Evolutionary conservation across 2,888 invertebrate genomes (phyloP).

Genomic region (Pollenia amentaria): DNA sequence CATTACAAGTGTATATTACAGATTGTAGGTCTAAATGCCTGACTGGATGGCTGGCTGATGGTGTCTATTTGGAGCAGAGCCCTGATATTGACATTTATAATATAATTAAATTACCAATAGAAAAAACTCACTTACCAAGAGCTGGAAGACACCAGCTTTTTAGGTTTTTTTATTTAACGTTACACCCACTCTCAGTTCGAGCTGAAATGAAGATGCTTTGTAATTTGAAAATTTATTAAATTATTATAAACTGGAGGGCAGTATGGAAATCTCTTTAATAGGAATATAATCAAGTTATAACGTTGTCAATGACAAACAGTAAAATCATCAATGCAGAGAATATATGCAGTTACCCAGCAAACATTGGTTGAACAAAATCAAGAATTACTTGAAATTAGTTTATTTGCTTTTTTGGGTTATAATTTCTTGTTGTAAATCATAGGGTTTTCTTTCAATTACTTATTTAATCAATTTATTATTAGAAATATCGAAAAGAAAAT

Average conservation of each 20-base stretch:
- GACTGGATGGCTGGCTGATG: neutral
- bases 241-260: neutral
- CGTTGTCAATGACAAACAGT: neutral
- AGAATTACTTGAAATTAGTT: too few species aligned
- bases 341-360: neutral
- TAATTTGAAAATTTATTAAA: constrained; percentile 2
- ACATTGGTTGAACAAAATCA: neutral
- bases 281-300: constrained; percentile 14
- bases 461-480: too few species aligned
- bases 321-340: neutral
- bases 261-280: neutral
- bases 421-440: too few species aligned
- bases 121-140: neutral
- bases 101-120: constrained; percentile 1
- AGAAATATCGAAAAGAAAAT: too few species aligned
- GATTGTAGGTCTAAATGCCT: constrained; percentile 10
- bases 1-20: neutral
- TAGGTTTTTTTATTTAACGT: neutral
- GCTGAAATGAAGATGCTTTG: constrained; percentile 8
- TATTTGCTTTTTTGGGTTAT: too few species aligned
- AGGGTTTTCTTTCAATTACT: too few species aligned
- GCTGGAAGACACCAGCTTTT: neutral
- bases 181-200: neutral
- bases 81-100: neutral
- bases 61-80: neutral